phyloP scores from a whole-genome alignment of 1,140 invertebrate species.

The Aporrectodea caliginosa region DNA sequence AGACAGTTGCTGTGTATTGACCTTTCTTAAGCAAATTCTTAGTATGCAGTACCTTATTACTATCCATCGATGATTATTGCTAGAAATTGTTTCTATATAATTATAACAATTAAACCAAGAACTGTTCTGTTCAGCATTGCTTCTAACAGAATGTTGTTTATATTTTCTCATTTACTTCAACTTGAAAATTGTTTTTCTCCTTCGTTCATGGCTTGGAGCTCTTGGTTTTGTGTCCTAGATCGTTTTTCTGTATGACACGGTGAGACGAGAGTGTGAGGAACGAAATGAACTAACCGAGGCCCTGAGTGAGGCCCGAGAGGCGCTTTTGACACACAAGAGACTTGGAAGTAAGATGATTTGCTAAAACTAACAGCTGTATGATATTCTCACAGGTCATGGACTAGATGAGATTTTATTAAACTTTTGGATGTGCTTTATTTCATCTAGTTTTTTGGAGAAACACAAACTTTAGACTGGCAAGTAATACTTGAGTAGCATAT shows the following conservation, averaged over 20 bases:
- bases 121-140: too few species aligned
- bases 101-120: too few species aligned
- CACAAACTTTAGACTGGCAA: background rate
- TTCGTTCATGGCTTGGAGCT: background rate
- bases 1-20: too few species aligned
- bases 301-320: constrained; percentile 45
- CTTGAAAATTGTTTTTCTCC: too few species aligned
- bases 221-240: constrained; percentile 34
- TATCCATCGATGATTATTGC: too few species aligned
- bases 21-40: too few species aligned
- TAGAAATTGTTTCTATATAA: too few species aligned
- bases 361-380: background rate
- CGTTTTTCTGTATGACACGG: constrained; percentile 48
- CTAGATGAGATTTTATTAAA: background rate
- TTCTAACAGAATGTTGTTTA: too few species aligned
- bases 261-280: constrained; percentile 52
- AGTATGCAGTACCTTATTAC: too few species aligned
- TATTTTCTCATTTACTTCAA: too few species aligned
- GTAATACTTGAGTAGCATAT: background rate
- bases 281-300: constrained; percentile 52
- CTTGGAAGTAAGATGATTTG: constrained; percentile 38
- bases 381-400: too few species aligned
- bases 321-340: constrained; percentile 47
- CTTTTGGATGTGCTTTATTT: background rate
- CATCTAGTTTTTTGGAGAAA: background rate